Evolutionary conservation across 2,888 invertebrate species (phyloP).

Genomic region (Idaea aversata): DNA sequence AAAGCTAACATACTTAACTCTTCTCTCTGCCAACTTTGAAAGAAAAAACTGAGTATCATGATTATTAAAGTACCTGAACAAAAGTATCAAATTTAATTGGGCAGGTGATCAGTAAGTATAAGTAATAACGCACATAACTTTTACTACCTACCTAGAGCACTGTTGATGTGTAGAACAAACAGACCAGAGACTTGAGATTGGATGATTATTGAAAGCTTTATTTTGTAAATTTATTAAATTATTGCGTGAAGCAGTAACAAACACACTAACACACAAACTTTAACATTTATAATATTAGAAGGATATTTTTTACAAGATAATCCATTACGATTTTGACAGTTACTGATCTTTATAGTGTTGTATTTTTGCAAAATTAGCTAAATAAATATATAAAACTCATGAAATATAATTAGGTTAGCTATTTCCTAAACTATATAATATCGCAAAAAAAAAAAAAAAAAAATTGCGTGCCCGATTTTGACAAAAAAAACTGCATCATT

Average conservation of each 20-base stretch:
- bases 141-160: background rate
- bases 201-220: background rate
- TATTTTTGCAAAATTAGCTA: no score
- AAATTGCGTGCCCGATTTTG: no score
- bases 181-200: background rate
- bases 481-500: no score
- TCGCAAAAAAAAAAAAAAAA: no score
- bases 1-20: background rate
- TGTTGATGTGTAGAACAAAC: background rate
- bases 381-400: no score
- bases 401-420: no score
- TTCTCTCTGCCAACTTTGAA: background rate
- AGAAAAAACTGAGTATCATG: background rate
- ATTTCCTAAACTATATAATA: no score
- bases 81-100: constrained; percentile 14
- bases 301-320: background rate
- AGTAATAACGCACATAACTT: constrained; percentile 6
- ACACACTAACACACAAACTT: no score
- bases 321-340: no score
- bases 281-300: background rate
- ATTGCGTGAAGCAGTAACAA: no score
- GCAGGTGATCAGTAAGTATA: constrained; percentile 21
- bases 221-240: background rate
- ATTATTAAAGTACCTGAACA: background rate
- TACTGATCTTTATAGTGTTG: no score